These are phyloP conservation scores for Phenganax marumi DNA, from an alignment of 92 coral and sea anemone genomes.

Conservation along the genomic window DNA sequence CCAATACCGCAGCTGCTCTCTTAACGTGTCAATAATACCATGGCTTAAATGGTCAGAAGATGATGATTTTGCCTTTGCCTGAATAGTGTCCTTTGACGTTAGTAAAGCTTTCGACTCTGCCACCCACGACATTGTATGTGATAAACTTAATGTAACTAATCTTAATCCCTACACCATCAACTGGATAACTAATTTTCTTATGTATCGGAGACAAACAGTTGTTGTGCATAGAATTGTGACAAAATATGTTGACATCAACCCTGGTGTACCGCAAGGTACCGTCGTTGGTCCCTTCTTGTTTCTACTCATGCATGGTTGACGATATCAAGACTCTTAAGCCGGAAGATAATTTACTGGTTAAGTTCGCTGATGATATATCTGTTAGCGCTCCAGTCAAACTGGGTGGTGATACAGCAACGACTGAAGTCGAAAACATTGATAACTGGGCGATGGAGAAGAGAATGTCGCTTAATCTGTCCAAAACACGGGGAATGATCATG, in stretches of 20 bases:
- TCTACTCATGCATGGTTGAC: slow-evolving; percentile 32
- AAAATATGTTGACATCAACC: slow-evolving; percentile 35
- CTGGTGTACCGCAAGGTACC: slow-evolving; percentile 50
- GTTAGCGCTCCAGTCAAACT: neutral
- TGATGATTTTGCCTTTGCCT: slow-evolving; percentile 34
- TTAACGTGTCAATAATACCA: slow-evolving; percentile 28
- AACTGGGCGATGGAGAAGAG: neutral
- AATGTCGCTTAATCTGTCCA: no score
- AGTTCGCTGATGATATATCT: no score
- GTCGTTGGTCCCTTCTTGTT: slow-evolving; percentile 41
- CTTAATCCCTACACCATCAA: slow-evolving; percentile 46
- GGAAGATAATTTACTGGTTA: neutral
- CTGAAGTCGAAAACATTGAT: neutral
- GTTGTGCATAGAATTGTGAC: slow-evolving; percentile 30
- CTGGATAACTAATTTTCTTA: slow-evolving; percentile 39
- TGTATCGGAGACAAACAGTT: slow-evolving; percentile 43
- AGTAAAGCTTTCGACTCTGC: slow-evolving; percentile 49
- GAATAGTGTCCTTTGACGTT: slow-evolving; percentile 44
- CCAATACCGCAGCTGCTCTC: slow-evolving; percentile 43
- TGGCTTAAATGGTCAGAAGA: slow-evolving; percentile 45
- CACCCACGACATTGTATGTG: slow-evolving; percentile 36
- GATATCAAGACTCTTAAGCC: neutral
- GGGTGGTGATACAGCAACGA: neutral
- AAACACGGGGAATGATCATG: no score
- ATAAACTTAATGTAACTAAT: slow-evolving; percentile 28